Percentiles rank a stretch among this genome's conserved stretches.
phyloP scores from a whole-genome alignment of 2,113 vertebrate species.

The Formicarius rufipectus region DNA sequence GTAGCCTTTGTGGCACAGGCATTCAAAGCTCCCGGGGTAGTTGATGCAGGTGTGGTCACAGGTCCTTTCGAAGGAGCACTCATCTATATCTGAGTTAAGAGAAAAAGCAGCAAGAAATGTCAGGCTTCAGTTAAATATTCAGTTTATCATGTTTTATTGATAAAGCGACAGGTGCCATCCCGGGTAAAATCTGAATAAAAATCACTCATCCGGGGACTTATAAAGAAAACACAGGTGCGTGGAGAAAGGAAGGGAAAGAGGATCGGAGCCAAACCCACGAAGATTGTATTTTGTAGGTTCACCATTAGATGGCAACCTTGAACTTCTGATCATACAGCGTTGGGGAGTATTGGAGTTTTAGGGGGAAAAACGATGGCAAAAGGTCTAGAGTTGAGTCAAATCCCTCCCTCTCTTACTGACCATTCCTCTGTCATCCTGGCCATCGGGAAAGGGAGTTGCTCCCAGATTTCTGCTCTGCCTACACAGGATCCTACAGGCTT shows the following conservation, averaged over 20 bases:
- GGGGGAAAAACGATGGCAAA: neutral
- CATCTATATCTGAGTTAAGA: slow-evolving; percentile 85
- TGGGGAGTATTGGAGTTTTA: neutral
- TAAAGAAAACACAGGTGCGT: neutral
- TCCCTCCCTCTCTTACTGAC: neutral
- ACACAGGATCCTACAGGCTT: rapidly evolving
- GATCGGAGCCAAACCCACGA: neutral
- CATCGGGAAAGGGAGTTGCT: neutral
- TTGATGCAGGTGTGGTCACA: slow-evolving; percentile 97
- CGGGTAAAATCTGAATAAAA: neutral
- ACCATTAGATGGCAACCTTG: slow-evolving; percentile 61
- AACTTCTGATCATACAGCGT: neutral
- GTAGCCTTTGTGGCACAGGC: slow-evolving; percentile 90
- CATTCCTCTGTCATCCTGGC: neutral
- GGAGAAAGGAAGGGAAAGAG: neutral
- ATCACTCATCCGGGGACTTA: neutral
- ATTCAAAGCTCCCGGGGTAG: slow-evolving; percentile 92
- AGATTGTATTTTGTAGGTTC: neutral
- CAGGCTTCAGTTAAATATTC: neutral
- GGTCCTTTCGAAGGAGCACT: slow-evolving; percentile 94
- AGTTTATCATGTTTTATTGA: neutral
- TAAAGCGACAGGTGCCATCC: neutral
- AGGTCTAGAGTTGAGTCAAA: neutral
- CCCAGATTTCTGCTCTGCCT: neutral
- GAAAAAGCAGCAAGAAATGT: neutral